Evolutionary conservation across 1,140 invertebrate species (phyloP), one percentile per base, ranked within the genome.

Genomic region (Megalopta genalis): DNA sequence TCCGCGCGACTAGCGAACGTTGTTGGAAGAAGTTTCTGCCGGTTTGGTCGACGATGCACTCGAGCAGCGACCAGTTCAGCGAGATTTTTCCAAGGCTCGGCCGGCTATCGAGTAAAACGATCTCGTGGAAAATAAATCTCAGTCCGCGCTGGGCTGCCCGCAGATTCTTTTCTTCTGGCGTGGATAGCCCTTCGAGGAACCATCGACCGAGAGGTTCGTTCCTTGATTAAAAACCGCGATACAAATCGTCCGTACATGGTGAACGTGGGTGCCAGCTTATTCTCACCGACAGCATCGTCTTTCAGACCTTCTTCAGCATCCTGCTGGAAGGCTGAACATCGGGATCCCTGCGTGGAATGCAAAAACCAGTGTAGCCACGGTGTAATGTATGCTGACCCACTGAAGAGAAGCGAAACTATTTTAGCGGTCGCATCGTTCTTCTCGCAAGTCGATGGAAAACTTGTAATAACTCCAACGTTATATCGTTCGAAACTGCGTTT

Each of bases 211-310:
- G 65, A 49, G 67, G 21, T 69, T 70, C 66, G 10, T 70, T 52
- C 57, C 57, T 72, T 78, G 76, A 78, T 78, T 71, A 78, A 78
- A 78, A 72, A 62, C 49, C 68, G 59, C 46, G 76, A 78, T 78
- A 78, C 76, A 72, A 78, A 78, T 72, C 68, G 76, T 72, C 68
- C 60, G 68, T 71, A 64, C 68, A 78, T 37, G 46, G 42, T n/a
- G 67, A 52, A 72, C 76, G 76, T 78, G 60, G 68, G 76, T 78
- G 68, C 49, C 46, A 27, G 60, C 68, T 72, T 78, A 78, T 78
- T 78, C 76, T 64, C 68, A 54, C 68, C 59, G 76, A 72, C 76
- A 52, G 25, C 59, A 9, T n/a, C 14, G 59, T 72, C 68, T 42
- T 57, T 78, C 68, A 54, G 60, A 8, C 37, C 42, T 69, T n/a